These are phyloP conservation scores for Dicrostonyx torquatus DNA, from an alignment of 2,797 vertebrate species.

Conservation along the genomic window DNA sequence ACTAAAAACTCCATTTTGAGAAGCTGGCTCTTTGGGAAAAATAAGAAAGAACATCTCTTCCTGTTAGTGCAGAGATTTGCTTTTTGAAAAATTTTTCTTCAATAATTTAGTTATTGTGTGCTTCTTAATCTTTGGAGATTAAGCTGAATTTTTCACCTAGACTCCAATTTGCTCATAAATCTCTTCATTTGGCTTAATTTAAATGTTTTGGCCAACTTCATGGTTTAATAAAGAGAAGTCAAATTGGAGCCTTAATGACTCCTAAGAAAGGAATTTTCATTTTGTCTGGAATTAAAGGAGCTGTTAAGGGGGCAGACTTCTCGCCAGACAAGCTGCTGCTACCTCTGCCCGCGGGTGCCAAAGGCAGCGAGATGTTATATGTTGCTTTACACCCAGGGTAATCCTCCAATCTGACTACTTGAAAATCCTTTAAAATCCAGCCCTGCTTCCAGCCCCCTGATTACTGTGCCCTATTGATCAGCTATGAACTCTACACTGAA, in stretches of 20 bases:
- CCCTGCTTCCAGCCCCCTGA: constrained; percentile 65
- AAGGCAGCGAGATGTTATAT: not conserved
- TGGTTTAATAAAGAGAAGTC: constrained; percentile 87
- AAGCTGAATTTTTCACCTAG: constrained; percentile 81
- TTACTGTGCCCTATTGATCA: constrained; percentile 70
- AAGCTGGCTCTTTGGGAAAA: constrained; percentile 54
- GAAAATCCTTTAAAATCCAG: constrained; percentile 68
- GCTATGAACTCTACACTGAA: constrained; percentile 69
- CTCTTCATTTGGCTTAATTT: constrained; percentile 85
- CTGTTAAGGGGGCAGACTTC: constrained; percentile 61
- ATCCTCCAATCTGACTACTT: constrained; percentile 74
- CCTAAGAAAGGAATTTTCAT: constrained; percentile 81
- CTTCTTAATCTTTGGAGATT: constrained; percentile 81
- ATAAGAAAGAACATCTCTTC: constrained; percentile 61
- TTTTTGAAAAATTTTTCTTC: too few species aligned
- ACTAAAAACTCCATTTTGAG: constrained; percentile 68
- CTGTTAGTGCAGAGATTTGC: constrained; percentile 55
- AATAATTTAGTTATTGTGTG: constrained; percentile 71
- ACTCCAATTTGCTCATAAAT: constrained; percentile 84
- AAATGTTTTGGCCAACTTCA: constrained; percentile 85
- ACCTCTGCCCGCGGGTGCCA: not conserved
- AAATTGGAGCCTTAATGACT: constrained; percentile 84
- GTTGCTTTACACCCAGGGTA: not conserved
- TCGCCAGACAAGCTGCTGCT: constrained; percentile 52
- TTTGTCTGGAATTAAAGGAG: constrained; percentile 79